Percentiles rank a stretch among this genome's conserved stretches.
Conservation (phyloP, 2,113 vertebrate genomes). For the Taxidea taxus region DNA sequence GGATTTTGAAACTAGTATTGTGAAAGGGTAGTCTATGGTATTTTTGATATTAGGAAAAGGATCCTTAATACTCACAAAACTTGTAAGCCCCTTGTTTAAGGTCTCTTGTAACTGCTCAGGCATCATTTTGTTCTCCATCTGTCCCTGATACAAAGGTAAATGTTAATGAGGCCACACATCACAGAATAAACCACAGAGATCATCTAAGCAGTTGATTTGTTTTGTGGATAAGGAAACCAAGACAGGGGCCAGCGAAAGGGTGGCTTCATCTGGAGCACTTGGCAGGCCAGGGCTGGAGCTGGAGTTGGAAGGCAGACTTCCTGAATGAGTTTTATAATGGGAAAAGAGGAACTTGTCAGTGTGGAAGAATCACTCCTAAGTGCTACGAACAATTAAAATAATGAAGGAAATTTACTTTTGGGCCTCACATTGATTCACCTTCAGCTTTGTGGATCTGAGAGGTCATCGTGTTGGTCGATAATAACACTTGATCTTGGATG, state of each 20-base stretch:
- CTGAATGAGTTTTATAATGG: neutral
- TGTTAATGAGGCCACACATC: neutral
- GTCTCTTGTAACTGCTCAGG: neutral
- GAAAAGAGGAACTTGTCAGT: neutral
- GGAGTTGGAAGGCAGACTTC: neutral
- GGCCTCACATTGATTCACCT: conserved; percentile 42
- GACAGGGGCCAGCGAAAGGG: neutral
- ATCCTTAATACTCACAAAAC: neutral
- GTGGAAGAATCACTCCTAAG: neutral
- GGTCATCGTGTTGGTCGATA: conserved; percentile 8
- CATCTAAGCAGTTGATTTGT: neutral
- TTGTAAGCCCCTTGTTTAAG: neutral
- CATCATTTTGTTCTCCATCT: neutral
- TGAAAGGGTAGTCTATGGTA: neutral
- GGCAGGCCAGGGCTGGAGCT: neutral
- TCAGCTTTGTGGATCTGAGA: conserved; percentile 29
- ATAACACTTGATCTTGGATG: neutral
- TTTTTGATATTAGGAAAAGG: neutral
- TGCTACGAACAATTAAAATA: conserved; percentile 36
- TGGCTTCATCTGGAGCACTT: neutral
- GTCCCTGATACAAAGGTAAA: neutral
- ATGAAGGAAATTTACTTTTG: conserved; percentile 10
- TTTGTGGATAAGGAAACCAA: neutral
- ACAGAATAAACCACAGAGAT: neutral
- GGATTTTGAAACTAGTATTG: neutral